These are phyloP conservation scores for Antrozous pallidus DNA, from an alignment of 2,797 vertebrate genomes.

Conservation along the genomic window DNA sequence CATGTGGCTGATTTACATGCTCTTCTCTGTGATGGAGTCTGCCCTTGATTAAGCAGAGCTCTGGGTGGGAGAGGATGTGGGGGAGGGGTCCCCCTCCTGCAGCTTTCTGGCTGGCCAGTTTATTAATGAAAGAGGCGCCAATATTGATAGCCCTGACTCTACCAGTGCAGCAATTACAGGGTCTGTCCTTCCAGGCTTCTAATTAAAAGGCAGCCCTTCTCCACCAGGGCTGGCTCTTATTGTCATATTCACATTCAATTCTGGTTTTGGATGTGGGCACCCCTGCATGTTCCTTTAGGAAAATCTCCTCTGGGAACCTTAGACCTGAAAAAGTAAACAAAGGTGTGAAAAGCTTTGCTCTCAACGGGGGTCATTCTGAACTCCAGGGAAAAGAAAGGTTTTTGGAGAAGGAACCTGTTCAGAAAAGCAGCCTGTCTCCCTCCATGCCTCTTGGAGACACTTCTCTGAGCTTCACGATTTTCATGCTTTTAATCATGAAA, in stretches of 20 bases:
- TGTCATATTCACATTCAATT: slow-evolving; percentile 70
- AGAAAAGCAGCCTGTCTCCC: not conserved
- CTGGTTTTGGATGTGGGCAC: slow-evolving; percentile 41
- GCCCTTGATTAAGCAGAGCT: slow-evolving; percentile 85
- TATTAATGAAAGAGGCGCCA: slow-evolving; percentile 86
- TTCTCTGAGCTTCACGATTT: not conserved
- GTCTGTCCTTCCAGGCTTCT: slow-evolving; percentile 82
- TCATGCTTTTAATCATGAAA: not conserved
- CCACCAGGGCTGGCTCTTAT: slow-evolving; percentile 73
- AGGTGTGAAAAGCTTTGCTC: slow-evolving; percentile 70
- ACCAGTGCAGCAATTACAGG: slow-evolving; percentile 84
- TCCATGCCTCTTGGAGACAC: not conserved
- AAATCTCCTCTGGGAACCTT: slow-evolving; percentile 61
- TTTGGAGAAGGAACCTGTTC: slow-evolving; percentile 29
- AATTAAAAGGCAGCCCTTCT: slow-evolving; percentile 83
- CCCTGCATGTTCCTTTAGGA: slow-evolving; percentile 56
- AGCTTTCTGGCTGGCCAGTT: slow-evolving; percentile 84
- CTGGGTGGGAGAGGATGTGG: slow-evolving; percentile 52
- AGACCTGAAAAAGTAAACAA: slow-evolving; percentile 61
- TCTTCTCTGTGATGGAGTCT: slow-evolving; percentile 83
- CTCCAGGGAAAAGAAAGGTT: slow-evolving; percentile 52
- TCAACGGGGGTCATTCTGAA: slow-evolving; percentile 35
- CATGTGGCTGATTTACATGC: slow-evolving; percentile 84
- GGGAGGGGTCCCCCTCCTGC: slow-evolving; percentile 70
- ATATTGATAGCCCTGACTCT: slow-evolving; percentile 85